phyloP scores from a whole-genome alignment of 2,113 vertebrate species.

The Lonchura striata region DNA sequence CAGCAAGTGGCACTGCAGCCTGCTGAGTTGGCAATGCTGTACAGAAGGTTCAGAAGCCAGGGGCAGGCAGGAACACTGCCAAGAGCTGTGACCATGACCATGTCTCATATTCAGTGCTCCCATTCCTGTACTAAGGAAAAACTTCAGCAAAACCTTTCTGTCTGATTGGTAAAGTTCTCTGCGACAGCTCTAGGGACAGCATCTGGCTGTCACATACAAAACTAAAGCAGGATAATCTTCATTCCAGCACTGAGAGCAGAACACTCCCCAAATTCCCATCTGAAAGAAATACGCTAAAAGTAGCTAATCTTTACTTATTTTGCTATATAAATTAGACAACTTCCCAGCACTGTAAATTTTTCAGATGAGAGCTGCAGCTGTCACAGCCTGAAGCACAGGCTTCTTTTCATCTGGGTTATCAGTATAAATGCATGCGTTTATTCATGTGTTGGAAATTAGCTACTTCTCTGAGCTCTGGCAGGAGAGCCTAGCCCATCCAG shows the following conservation, averaged over 20 bases:
- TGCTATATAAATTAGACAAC: background rate
- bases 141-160: background rate
- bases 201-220: background rate
- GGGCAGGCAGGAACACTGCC: background rate
- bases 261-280: background rate
- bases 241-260: background rate
- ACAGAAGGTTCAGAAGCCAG: background rate
- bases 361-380: background rate
- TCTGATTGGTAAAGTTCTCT: background rate
- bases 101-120: background rate
- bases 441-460: background rate
- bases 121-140: background rate
- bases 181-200: background rate
- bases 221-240: background rate
- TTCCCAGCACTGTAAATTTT: slow-evolving; percentile 1
- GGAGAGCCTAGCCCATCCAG: background rate
- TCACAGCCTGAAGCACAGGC: background rate
- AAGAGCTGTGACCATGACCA: background rate
- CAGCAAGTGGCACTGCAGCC: background rate
- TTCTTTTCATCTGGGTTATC: slow-evolving; percentile 10
- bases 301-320: slow-evolving; percentile 16
- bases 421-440: slow-evolving; percentile 8
- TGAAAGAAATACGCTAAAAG: background rate
- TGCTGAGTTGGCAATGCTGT: background rate
- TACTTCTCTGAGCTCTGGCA: background rate